Base-by-base conservation (phyloP, 2,888 invertebrate species). In the Cerceris rybyensis region DNA sequence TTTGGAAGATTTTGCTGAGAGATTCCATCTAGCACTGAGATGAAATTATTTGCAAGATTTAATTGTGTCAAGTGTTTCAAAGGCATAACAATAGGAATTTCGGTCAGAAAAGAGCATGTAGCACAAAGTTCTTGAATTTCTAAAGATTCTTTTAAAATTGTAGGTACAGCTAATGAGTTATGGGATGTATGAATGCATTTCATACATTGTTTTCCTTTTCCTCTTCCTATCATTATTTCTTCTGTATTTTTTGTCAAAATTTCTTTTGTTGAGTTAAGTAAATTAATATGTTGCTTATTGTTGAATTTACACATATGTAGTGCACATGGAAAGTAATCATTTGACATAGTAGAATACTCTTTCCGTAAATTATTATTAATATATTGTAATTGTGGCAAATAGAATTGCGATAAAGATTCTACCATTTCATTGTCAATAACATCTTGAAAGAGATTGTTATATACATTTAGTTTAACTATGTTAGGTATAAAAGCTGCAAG, bases 371-470 rank as follows among this genome's bases (percentile, higher is more conserved):
- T n/a, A 43, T 70, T 43, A 16, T 71, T 80, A 46, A 71, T 58
- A 17, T 46, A 70, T 11, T 60, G 42, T 52, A 80, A 43, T 9
- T 58, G 70, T 46, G 77, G 68, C 39, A 81, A 46, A 49, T 65
- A 55, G 0, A 16, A 28, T 0, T 61, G 46, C 8, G 60, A 14
- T 54, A 77, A 16, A 16, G 54, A 61, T 49, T 77, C 59, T 8
- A 43, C 54, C 16, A 61, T 4, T 28, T 71, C 42, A 7, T 68
- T 54, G 17, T 84, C 59, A 17, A 55, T 49, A 14, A 82, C 49
- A 49, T 84, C 84, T 39, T 59, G 28, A 1, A 84, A 82, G 17
- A 75, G 80, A 83, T 86, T 86, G 16, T 73, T 83, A 41, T 28
- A 50, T 28, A 82, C 60, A 41, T 77, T 84, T 28, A 86, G 59